phyloP scores from a whole-genome alignment of 2,113 vertebrate species.

The Channa argus region DNA sequence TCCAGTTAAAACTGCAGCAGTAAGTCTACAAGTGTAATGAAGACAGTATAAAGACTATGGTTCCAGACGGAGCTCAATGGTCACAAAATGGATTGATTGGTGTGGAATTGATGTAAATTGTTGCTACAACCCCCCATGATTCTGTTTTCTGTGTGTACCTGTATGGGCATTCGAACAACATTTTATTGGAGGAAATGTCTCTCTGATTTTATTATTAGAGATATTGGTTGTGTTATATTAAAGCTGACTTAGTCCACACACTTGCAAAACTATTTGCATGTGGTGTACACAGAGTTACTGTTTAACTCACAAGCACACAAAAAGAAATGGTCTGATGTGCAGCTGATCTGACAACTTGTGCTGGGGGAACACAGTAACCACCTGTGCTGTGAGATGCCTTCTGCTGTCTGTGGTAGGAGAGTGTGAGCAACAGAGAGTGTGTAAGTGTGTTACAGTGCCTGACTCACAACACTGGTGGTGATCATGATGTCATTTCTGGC shows the following conservation, averaged over 20 bases:
- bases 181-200: no score
- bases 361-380: slow-evolving; percentile 45
- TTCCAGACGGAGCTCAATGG: no score
- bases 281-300: slow-evolving; percentile 5
- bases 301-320: neutral
- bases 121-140: no score
- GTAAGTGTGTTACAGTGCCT: slow-evolving; percentile 16
- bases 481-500: slow-evolving; percentile 73
- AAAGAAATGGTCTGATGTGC: slow-evolving; percentile 37
- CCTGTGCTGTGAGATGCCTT: slow-evolving; percentile 51
- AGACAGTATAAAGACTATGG: no score
- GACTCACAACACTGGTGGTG: slow-evolving; percentile 64
- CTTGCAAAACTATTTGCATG: slow-evolving; percentile 1
- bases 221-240: neutral
- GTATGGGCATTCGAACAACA: no score
- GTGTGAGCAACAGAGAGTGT: neutral
- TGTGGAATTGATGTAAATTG: no score
- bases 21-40: no score
- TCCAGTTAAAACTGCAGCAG: no score
- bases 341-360: slow-evolving; percentile 50
- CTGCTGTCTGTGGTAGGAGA: slow-evolving; percentile 42
- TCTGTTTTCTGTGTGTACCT: no score
- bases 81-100: no score
- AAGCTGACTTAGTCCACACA: neutral
- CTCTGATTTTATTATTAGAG: no score